Base-by-base conservation (phyloP, 64 coral and sea anemone species). In the Porites australiensis region DNA sequence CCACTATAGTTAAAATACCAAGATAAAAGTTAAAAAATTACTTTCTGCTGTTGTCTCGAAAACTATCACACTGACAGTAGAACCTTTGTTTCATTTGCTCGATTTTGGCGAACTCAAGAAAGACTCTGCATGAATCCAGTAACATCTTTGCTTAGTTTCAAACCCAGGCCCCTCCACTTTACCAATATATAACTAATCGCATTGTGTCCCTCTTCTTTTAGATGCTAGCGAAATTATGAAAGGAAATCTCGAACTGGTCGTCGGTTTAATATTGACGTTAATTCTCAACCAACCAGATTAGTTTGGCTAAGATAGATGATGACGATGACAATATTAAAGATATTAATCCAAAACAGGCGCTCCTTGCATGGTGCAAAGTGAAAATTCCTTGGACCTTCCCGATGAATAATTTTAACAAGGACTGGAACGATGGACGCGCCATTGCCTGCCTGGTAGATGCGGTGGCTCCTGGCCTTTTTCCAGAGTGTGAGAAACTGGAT, bases 201-300 rank as follows among this genome's bases (percentile, higher is more conserved):
- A n/a, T n/a, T n/a, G n/a, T n/a, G n/a, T n/a, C n/a, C 6, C 4
- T 50, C 50, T 4, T 50, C 16, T 53, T 58, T 90, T 88, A 99
- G 98, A 99, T 94, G 88, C 98, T 72, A 95, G 94, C 92, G 94
- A 99, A 45, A 99, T 99, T 82, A 89, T 96, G 15, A 96, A 96
- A 72, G 98, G 98, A 86, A 99, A 99, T 53, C 72, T 99, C 55
- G 96, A 99, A 78, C 85, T 99, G 51, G 96, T 99, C 77, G 88
- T 99, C 79, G 98, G 98, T 83, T 79, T 99, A 72, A 86, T 99
- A 99, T 99, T 94, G 98, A 99, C 98, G 37, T 75, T 99, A 9
- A 99, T 99, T 71, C 77, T 99, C 59, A 99, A 99, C 60, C 96
- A 99, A n/a, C 63, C 98, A 99, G 57, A 99, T 99, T 94, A 99